Percentiles rank a stretch among this genome's conserved stretches.
phyloP scores from a whole-genome alignment of 2,113 vertebrate species.

The Sylvia atricapilla region DNA sequence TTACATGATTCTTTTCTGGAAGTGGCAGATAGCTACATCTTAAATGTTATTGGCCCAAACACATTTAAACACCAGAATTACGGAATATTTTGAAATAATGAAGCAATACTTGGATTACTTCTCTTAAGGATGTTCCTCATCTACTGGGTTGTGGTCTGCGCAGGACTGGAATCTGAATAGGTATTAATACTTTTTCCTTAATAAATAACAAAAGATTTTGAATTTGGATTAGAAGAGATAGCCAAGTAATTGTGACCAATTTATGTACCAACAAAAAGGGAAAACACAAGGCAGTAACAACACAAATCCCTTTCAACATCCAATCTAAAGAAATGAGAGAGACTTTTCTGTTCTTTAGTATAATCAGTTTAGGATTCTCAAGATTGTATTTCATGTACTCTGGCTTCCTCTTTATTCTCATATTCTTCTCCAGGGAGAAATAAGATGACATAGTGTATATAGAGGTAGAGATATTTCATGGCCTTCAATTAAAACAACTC shows the following conservation, averaged over 20 bases:
- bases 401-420: constrained; percentile 16
- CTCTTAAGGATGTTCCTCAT: not conserved
- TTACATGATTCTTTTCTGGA: not conserved
- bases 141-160: fast-evolving
- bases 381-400: constrained; percentile 30
- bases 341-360: not conserved
- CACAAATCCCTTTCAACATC: not conserved
- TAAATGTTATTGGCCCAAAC: not conserved
- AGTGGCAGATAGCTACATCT: not conserved
- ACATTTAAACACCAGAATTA: not conserved
- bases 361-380: not conserved
- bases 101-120: not conserved
- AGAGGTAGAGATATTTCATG: not conserved
- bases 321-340: not conserved
- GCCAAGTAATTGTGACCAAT: not conserved
- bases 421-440: constrained; percentile 44
- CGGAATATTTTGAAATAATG: not conserved
- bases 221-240: not conserved
- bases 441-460: not conserved
- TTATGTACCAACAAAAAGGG: not conserved
- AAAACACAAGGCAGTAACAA: not conserved
- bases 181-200: not conserved
- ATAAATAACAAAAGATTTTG: not conserved
- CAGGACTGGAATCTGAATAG: not conserved
- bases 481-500: constrained; percentile 30